These are phyloP conservation scores for Drosophila gaucha DNA, from an alignment of 2,888 invertebrate genomes.

Conservation along the genomic window DNA sequence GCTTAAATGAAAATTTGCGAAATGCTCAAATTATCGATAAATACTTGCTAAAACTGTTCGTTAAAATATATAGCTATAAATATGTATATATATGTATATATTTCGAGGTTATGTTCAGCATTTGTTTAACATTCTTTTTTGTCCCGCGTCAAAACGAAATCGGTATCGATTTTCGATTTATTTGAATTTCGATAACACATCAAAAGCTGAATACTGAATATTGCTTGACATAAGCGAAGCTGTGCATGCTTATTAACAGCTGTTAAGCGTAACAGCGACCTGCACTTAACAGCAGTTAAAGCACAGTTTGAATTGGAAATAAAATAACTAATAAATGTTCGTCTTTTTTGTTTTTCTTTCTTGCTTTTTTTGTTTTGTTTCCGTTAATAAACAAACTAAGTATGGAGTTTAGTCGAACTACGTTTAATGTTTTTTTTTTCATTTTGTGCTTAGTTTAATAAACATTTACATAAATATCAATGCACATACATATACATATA, in stretches of 20 bases:
- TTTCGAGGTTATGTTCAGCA: conserved; percentile 3
- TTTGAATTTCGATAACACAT: conserved; percentile 7
- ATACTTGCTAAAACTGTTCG: not conserved
- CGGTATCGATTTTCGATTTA: not conserved
- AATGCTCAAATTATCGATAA: not conserved
- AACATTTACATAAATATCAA: conserved; percentile 46
- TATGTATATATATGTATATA: conserved; percentile 4
- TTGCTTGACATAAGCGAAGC: conserved; percentile 5
- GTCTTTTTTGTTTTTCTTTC: not conserved
- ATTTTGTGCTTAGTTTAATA: conserved; percentile 44
- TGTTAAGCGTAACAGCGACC: not conserved
- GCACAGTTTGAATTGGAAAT: not conserved
- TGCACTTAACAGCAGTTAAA: conserved; percentile 21
- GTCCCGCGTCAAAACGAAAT: not conserved
- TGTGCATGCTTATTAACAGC: not conserved
- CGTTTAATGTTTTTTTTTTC: conserved; percentile 11
- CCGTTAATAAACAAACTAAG: conserved; percentile 8
- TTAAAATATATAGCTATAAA: not conserved
- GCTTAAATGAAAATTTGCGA: not conserved
- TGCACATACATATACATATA: conserved; percentile 31
- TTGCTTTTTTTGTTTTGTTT: not conserved
- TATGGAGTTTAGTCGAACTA: conserved; percentile 8
- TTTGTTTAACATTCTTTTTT: not conserved
- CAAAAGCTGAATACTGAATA: conserved; percentile 27
- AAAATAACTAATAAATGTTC: not conserved